Base-by-base conservation (phyloP, 2,797 vertebrate genomes). In the Syncerus caffer region DNA sequence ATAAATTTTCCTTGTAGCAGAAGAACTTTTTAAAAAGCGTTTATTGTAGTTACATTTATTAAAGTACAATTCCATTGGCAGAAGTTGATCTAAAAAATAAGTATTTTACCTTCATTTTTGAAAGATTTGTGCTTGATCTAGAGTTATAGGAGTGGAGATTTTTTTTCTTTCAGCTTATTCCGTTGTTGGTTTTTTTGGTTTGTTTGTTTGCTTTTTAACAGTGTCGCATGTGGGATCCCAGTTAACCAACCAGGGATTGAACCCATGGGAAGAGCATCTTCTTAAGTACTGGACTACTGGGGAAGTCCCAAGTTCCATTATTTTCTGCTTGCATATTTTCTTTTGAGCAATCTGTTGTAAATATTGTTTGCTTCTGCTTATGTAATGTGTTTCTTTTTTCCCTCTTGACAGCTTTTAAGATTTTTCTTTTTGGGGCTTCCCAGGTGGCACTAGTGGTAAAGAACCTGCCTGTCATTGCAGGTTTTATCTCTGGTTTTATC, bases 321-420 rank as follows among this genome's bases (percentile, higher is more conserved):
- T 90, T 93, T 87, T 21, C 50, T 42, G 21, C n/a, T 74, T 93
- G n/a, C 29, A 25, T 89, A 74, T 82, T 95, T 95, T 84, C 60
- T 84, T 45, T 47, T 90, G 80, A 76, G 45, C 89, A 90, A 19
- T 96, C 50, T 92, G 47, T 94, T 86, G 62, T 88, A 71, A 90
- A 88, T 85, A 62, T n/a, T 92, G 25, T 58, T 85, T 89, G 53
- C 50, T 89, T 94, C 84, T 15, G 2, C 16, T 83, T 86, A 64
- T 53, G 2, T 64, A 93, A 42, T 83, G 6, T 94, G 16, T 83
- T 27, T 71, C 42, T 64, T 87, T 79, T 55, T 79, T 55, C 25
- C 15, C 53, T 50, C 62, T 51, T 57, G 67, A 42, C 23, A 38
- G 79, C 74, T 89, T 95, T 79, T 60, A 94, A 94, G 50, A 76